Evolutionary conservation across 2,797 vertebrate genomes (phyloP).

Genomic region (Muscicapa striata): DNA sequence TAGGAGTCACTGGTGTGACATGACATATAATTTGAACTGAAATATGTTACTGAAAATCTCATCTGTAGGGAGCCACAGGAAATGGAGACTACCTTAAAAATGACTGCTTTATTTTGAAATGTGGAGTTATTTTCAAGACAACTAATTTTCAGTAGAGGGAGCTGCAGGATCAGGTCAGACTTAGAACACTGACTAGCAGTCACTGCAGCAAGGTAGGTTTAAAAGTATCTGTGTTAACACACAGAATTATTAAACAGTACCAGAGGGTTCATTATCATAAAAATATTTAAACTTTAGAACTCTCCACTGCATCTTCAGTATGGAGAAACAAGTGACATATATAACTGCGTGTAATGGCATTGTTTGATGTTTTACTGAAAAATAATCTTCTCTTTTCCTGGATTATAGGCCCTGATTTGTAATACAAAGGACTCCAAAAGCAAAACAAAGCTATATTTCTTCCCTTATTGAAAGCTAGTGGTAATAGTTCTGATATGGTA

Average conservation of each 20-base stretch:
- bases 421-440: background rate
- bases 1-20: background rate
- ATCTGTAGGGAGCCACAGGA: background rate
- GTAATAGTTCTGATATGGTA: background rate
- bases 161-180: constrained; percentile 59
- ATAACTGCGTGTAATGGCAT: background rate
- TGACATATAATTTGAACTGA: background rate
- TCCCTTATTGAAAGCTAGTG: background rate
- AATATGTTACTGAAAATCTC: background rate
- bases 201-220: constrained; percentile 28
- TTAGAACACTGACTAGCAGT: background rate
- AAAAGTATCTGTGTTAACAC: constrained; percentile 16
- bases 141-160: constrained; percentile 71
- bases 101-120: background rate
- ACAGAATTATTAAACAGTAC: constrained; percentile 21
- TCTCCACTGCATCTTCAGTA: background rate
- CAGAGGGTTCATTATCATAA: background rate
- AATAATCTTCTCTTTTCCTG: background rate
- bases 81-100: constrained; percentile 46
- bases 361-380: background rate
- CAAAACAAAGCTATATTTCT: constrained; percentile 26
- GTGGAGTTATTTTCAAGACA: background rate
- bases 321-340: background rate
- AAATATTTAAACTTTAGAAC: constrained; percentile 30
- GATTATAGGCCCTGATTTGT: constrained; percentile 6